phyloP scores from a whole-genome alignment of 2,888 invertebrate species.

The Ectobius pallidus region DNA sequence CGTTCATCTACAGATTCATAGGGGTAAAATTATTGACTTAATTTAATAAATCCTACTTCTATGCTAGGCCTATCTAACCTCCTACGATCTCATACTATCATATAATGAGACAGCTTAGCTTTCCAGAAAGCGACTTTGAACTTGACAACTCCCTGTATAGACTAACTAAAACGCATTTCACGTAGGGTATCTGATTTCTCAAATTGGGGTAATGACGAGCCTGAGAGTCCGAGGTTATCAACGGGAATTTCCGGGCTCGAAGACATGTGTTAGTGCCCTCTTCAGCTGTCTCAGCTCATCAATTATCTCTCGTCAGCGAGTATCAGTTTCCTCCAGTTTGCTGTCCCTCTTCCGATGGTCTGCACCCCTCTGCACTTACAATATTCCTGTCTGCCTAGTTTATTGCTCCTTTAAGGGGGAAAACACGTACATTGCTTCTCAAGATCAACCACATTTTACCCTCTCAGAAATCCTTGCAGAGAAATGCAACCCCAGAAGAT shows the following conservation, averaged over 20 bases:
- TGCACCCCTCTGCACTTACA: background rate
- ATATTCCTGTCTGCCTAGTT: background rate
- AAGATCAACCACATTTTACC: background rate
- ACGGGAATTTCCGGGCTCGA: background rate
- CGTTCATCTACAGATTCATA: too few relatives aligned
- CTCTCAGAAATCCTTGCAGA: too few relatives aligned
- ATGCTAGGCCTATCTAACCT: too few relatives aligned
- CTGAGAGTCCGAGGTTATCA: background rate
- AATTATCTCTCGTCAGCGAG: background rate
- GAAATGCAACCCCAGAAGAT: too few relatives aligned
- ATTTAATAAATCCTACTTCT: too few relatives aligned
- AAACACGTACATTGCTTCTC: background rate
- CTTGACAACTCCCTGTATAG: background rate
- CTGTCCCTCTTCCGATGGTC: background rate
- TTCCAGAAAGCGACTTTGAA: too few relatives aligned
- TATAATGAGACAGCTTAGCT: too few relatives aligned
- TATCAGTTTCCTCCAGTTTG: background rate
- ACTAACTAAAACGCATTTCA: background rate
- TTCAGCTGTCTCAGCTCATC: conserved; percentile 14
- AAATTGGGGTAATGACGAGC: background rate
- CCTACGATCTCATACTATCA: too few relatives aligned
- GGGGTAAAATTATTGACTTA: too few relatives aligned
- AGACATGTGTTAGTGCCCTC: background rate
- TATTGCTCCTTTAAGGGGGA: background rate
- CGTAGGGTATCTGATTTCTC: background rate